Evolutionary conservation across 2,113 vertebrate species (phyloP).

Genomic region (Pseudolaguvia tuberculata): DNA sequence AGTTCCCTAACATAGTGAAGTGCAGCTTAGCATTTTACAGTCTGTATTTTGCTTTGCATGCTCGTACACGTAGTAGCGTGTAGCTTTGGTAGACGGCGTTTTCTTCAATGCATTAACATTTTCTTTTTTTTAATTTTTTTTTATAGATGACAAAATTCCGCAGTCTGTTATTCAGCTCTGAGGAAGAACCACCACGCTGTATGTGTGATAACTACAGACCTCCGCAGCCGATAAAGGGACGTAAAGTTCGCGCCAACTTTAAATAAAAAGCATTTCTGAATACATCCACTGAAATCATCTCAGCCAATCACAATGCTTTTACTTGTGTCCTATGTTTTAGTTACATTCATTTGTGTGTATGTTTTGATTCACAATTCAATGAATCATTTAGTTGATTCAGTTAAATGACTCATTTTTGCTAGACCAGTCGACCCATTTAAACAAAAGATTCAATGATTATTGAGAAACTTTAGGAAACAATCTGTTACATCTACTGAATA

Average conservation of each 20-base stretch:
- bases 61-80: not conserved
- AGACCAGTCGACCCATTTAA: not conserved
- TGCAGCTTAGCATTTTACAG: not conserved
- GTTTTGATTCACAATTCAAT: not conserved
- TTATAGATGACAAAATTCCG: slow-evolving; percentile 79
- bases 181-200: slow-evolving; percentile 69
- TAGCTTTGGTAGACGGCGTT: not conserved
- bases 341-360: too few relatives aligned
- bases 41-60: not conserved
- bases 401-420: not conserved
- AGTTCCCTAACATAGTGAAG: not conserved
- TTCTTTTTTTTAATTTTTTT: not conserved
- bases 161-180: slow-evolving; percentile 73
- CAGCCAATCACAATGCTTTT: not conserved
- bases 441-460: not conserved
- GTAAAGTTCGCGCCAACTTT: slow-evolving; percentile 76
- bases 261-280: slow-evolving; percentile 47
- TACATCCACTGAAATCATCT: not conserved
- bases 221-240: slow-evolving; percentile 77
- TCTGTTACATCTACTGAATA: not conserved
- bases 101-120: not conserved
- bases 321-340: too few relatives aligned
- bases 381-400: not conserved
- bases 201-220: slow-evolving; percentile 93
- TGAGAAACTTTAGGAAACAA: not conserved